Evolutionary conservation across 2,113 vertebrate species (phyloP).

Genomic region (Procavia capensis): DNA sequence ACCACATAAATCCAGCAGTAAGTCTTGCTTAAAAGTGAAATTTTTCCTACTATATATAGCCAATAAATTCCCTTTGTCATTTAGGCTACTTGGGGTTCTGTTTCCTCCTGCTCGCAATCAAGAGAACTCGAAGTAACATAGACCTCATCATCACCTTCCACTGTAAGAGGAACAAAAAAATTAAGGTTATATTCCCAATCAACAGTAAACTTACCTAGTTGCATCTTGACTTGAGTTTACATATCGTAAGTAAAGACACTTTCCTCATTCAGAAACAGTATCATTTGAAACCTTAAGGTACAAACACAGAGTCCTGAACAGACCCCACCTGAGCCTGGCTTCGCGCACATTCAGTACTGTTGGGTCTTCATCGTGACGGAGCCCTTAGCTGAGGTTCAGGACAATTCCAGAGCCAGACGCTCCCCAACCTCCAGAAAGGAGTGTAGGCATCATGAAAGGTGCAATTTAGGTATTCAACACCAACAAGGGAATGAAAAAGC

Average conservation of each 20-base stretch:
- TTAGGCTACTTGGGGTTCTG: constrained; percentile 46
- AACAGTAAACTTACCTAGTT: constrained; percentile 29
- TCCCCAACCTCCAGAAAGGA: neutral
- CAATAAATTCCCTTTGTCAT: neutral
- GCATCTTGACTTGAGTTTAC: neutral
- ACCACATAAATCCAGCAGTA: neutral
- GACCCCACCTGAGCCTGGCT: neutral
- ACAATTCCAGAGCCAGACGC: neutral
- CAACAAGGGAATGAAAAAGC: neutral
- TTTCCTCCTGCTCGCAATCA: constrained; percentile 10
- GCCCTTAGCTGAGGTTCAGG: neutral
- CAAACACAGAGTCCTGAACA: neutral
- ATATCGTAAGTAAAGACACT: neutral
- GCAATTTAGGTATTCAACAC: neutral
- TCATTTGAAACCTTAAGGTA: constrained; percentile 25
- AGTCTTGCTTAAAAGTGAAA: neutral
- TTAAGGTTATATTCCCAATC: neutral
- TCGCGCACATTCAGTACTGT: neutral
- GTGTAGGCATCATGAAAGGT: neutral
- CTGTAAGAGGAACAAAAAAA: constrained; percentile 23
- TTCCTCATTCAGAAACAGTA: constrained; percentile 42
- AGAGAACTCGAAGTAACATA: neutral
- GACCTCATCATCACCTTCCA: constrained; percentile 20
- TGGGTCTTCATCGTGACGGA: neutral
- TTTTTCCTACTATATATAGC: neutral